Evolutionary conservation across 2,113 vertebrate genomes (phyloP).

Genomic region (Nannobrachium achirus): DNA sequence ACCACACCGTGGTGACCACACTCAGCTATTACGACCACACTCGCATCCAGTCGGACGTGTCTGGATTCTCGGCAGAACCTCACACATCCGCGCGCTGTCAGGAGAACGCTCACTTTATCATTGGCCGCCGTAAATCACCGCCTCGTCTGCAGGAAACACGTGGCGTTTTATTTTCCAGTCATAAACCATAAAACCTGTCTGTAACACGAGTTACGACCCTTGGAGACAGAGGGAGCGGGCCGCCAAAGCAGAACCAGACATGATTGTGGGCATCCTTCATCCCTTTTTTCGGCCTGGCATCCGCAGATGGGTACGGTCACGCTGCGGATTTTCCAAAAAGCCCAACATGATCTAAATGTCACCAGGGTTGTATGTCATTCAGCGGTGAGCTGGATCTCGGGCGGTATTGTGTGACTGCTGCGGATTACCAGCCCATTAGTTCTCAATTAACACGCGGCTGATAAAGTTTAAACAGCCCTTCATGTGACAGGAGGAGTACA

Average conservation of each 20-base stretch:
- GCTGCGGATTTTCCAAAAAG: constrained; percentile 60
- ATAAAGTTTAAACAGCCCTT: constrained; percentile 64
- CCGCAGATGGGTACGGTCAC: constrained; percentile 19
- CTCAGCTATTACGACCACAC: constrained; percentile 48
- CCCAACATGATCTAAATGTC: constrained; percentile 57
- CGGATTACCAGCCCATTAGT: constrained; percentile 71
- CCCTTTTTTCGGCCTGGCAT: constrained; percentile 53
- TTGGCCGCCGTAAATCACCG: constrained; percentile 73
- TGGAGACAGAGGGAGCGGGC: constrained; percentile 66
- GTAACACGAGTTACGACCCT: constrained; percentile 75
- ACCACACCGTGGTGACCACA: constrained; percentile 58
- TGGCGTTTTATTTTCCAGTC: constrained; percentile 80
- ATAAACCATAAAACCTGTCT: constrained; percentile 79
- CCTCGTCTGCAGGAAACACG: constrained; percentile 71
- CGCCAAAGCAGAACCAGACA: constrained; percentile 75
- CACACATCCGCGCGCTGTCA: constrained; percentile 69
- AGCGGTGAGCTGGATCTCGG: constrained; percentile 32
- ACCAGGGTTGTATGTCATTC: constrained; percentile 58
- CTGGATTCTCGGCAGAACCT: constrained; percentile 72
- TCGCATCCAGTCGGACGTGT: constrained; percentile 69
- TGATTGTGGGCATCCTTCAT: constrained; percentile 67
- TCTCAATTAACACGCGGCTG: constrained; percentile 71
- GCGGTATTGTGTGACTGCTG: constrained; percentile 36
- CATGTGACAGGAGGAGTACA: constrained; percentile 64
- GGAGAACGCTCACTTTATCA: constrained; percentile 73